Conservation (phyloP, 2,113 vertebrate genomes). For the Melanerpes formicivorus region DNA sequence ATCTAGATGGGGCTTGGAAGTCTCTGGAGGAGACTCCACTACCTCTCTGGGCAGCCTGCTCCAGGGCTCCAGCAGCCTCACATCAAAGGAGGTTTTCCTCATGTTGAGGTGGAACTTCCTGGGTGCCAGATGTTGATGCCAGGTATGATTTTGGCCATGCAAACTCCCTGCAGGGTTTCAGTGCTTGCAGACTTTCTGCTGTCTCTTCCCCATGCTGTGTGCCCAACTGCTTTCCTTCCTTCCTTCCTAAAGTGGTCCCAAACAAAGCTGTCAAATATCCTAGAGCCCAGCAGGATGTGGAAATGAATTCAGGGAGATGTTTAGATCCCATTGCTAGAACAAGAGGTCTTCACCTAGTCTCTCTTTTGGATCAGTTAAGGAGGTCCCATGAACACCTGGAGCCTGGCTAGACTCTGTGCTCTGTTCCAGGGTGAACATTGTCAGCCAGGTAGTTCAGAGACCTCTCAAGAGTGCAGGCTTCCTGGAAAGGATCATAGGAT, state of each 20-base stretch:
- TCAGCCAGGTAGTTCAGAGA: background rate
- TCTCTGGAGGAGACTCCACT: too few species aligned
- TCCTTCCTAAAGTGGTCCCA: background rate
- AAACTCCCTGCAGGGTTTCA: background rate
- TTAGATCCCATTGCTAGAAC: background rate
- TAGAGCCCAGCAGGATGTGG: background rate
- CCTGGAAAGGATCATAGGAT: background rate
- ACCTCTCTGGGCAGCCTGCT: too few species aligned
- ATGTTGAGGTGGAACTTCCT: too few species aligned
- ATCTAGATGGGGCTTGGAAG: too few species aligned
- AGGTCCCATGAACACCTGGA: background rate
- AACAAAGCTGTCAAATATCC: background rate
- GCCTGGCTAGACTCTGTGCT: background rate
- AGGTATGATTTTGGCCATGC: constrained; percentile 15
- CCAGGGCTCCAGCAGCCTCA: too few species aligned
- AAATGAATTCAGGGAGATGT: background rate
- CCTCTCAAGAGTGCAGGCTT: background rate
- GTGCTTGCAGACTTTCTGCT: background rate
- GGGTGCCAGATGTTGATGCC: background rate
- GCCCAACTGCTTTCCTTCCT: background rate
- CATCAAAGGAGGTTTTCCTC: too few species aligned
- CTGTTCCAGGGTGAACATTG: background rate
- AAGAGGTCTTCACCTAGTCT: background rate
- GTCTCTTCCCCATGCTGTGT: background rate
- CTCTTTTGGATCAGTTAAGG: background rate